Conservation (phyloP, 2,113 vertebrate genomes). For the Bubo scandiacus region DNA sequence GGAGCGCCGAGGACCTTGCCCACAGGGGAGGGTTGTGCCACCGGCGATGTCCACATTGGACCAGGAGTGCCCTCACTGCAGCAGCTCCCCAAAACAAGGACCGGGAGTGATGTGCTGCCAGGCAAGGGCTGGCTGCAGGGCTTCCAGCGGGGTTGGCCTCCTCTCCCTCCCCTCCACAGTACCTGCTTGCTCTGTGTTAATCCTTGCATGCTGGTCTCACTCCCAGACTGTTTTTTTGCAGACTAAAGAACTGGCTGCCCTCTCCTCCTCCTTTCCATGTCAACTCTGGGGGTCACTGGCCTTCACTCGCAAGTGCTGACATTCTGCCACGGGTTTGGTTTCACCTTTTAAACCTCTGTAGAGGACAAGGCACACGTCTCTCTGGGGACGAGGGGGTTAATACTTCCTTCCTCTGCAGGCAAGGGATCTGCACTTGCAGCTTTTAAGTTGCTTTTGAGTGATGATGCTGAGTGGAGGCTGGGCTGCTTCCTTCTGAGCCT, state of each 20-base stretch:
- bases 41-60: not conserved
- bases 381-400: not conserved
- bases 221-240: not conserved
- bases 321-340: not conserved
- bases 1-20: fast-evolving
- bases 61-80: not conserved
- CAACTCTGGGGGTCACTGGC: too few species aligned
- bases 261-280: not conserved
- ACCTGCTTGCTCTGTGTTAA: not conserved
- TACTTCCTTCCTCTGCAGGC: not conserved
- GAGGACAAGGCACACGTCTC: not conserved
- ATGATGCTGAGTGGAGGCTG: not conserved
- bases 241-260: not conserved
- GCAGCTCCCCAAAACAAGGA: not conserved
- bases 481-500: not conserved
- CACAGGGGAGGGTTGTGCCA: not conserved
- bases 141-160: not conserved
- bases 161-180: not conserved
- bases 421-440: not conserved
- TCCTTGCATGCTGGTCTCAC: not conserved
- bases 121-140: not conserved
- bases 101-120: not conserved
- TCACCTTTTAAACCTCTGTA: not conserved
- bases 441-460: not conserved
- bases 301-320: not conserved